A percentile compares a stretch with the other conserved stretches of the same genome.
Evolutionary conservation across 2,888 invertebrate species (phyloP).

Genomic region (Noctua fimbriata): DNA sequence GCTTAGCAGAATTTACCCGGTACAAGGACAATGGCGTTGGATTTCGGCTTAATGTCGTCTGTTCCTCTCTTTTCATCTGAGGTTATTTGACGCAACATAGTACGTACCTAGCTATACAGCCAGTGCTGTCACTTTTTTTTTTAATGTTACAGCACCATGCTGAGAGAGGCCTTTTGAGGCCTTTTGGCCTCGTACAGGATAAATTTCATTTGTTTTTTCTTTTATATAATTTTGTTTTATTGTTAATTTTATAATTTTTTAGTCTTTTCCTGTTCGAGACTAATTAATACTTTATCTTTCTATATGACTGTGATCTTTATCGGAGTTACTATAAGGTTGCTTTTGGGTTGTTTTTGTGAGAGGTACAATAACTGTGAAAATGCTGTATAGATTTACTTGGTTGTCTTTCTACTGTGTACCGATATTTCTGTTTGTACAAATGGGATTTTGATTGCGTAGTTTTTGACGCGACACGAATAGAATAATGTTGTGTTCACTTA

Average conservation of each 20-base stretch:
- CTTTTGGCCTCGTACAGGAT: no score
- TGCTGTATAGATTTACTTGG: neutral
- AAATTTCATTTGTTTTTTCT: no score
- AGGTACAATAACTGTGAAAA: neutral
- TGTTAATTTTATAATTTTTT: no score
- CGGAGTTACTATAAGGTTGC: neutral
- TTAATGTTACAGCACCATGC: no score
- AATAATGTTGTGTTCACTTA: neutral
- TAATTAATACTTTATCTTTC: no score
- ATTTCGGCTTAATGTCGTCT: slow-evolving; percentile 45
- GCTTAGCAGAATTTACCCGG: slow-evolving; percentile 54
- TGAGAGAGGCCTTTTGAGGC: no score
- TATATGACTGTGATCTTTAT: neutral
- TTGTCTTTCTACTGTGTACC: slow-evolving; percentile 2
- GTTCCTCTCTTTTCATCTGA: slow-evolving; percentile 31
- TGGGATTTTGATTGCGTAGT: slow-evolving; percentile 34
- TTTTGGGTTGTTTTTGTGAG: neutral
- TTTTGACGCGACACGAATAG: slow-evolving; percentile 1
- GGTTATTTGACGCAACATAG: slow-evolving; percentile 17
- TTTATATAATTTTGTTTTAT: no score
- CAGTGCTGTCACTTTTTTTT: no score
- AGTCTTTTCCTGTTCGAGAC: no score
- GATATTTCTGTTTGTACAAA: slow-evolving; percentile 36
- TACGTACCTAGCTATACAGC: neutral
- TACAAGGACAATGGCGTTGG: slow-evolving; percentile 42